Percentiles rank a stretch among this genome's conserved stretches.
Evolutionary conservation across 2,888 invertebrate species (phyloP).

Genomic region (Drosophila pullipes): DNA sequence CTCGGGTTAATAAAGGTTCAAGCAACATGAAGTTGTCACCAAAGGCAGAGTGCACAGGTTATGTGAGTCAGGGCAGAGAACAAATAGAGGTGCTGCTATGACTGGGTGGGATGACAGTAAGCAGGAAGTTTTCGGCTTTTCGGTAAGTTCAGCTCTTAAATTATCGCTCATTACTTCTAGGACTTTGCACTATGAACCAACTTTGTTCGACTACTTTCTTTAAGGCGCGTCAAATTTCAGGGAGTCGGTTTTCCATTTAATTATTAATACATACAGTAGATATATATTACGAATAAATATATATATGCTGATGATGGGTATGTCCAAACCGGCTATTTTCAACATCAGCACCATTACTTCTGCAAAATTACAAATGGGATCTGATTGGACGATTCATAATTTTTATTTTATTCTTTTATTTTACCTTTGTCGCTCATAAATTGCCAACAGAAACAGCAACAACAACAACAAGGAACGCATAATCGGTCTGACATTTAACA

Average conservation of each 20-base stretch:
- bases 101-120: background rate
- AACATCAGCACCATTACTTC: background rate
- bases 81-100: background rate
- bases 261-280: background rate
- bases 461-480: constrained; percentile 11
- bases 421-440: constrained; percentile 57
- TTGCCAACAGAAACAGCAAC: constrained; percentile 43
- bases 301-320: background rate
- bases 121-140: constrained; percentile 20
- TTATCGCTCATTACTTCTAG: constrained; percentile 18
- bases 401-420: constrained; percentile 41
- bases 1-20: constrained; percentile 35
- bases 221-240: background rate
- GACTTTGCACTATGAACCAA: constrained; percentile 10
- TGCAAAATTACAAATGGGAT: constrained; percentile 19
- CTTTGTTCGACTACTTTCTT: background rate
- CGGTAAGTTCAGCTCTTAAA: constrained; percentile 21
- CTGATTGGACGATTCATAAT: constrained; percentile 48
- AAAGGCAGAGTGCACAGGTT: background rate
- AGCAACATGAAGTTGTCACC: constrained; percentile 39
- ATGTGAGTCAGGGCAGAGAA: too few species aligned
- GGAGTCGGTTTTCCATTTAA: background rate
- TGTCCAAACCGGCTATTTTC: too few species aligned
- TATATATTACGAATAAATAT: background rate
- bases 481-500: constrained; percentile 70